Evolutionary conservation across 2,113 vertebrate genomes (phyloP).

Genomic region (Ailuropoda melanoleuca): DNA sequence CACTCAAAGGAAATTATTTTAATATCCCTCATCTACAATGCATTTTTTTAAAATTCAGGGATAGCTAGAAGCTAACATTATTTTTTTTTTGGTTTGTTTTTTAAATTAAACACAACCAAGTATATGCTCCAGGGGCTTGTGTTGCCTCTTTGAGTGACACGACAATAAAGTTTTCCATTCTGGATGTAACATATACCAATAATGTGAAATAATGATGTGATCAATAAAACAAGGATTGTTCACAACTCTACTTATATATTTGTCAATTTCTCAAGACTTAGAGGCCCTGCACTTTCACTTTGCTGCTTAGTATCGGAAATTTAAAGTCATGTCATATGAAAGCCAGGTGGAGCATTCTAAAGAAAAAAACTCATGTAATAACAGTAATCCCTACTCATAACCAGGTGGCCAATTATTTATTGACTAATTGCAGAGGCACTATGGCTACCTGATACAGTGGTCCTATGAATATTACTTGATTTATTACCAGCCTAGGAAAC

Average conservation of each 20-base stretch:
- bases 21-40: not conserved
- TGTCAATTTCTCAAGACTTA: conserved; percentile 29
- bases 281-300: conserved; percentile 5
- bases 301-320: conserved; percentile 37
- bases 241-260: conserved; percentile 30
- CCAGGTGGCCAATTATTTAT: not conserved
- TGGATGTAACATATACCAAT: conserved; percentile 6
- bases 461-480: conserved; percentile 13
- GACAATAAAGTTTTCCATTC: conserved; percentile 37
- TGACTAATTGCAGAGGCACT: conserved; percentile 35
- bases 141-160: not conserved
- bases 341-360: conserved; percentile 23
- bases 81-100: not conserved
- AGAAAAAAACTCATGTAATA: conserved; percentile 14
- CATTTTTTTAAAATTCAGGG: not conserved
- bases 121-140: not conserved
- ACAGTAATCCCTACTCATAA: not conserved
- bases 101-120: conserved; percentile 38
- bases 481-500: conserved; percentile 40
- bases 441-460: not conserved
- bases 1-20: not conserved
- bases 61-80: not conserved
- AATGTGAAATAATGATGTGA: conserved; percentile 37
- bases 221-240: conserved; percentile 34
- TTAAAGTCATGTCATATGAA: conserved; percentile 14